A percentile compares a stretch with the other conserved stretches of the same genome.
Conservation (phyloP, 2,888 invertebrate genomes). For the Andrena bicolor region DNA sequence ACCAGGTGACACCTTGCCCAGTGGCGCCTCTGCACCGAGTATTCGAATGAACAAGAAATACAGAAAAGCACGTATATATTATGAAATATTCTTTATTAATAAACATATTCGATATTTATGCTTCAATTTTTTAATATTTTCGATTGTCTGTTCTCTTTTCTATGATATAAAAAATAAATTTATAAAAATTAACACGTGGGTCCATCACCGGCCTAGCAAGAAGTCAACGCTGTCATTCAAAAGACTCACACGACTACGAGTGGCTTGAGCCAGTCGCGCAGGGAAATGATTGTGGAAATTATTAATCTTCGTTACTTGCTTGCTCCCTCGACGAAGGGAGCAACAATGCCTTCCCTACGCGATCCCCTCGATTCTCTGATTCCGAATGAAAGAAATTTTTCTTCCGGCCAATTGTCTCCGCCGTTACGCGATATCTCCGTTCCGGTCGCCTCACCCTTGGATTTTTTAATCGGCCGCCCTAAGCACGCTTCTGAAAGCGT, state of each 20-base stretch:
- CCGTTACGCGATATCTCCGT: constrained; percentile 25
- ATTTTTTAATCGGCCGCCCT: constrained; percentile 64
- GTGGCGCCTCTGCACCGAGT: too few species aligned
- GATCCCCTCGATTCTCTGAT: neutral
- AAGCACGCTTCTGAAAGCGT: constrained; percentile 52
- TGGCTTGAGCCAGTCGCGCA: neutral
- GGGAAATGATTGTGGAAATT: constrained; percentile 19
- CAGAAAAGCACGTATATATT: too few species aligned
- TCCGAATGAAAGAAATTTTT: constrained; percentile 42
- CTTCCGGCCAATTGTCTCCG: constrained; percentile 55
- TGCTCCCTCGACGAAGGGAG: neutral
- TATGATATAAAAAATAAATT: too few species aligned
- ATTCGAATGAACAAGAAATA: too few species aligned
- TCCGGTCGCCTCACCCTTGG: constrained; percentile 33
- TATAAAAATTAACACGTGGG: too few species aligned
- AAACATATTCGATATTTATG: too few species aligned
- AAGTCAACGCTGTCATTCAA: neutral
- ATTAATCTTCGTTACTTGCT: constrained; percentile 49
- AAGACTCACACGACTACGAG: neutral
- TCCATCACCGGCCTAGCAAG: too few species aligned
- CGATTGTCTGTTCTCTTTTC: too few species aligned
- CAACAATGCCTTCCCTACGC: neutral
- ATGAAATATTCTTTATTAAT: too few species aligned
- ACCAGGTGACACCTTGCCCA: too few species aligned
- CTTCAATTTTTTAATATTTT: too few species aligned